These are phyloP conservation scores for Manacus vitellinus DNA, from an alignment of 2,113 vertebrate species.

Conservation along the genomic window DNA sequence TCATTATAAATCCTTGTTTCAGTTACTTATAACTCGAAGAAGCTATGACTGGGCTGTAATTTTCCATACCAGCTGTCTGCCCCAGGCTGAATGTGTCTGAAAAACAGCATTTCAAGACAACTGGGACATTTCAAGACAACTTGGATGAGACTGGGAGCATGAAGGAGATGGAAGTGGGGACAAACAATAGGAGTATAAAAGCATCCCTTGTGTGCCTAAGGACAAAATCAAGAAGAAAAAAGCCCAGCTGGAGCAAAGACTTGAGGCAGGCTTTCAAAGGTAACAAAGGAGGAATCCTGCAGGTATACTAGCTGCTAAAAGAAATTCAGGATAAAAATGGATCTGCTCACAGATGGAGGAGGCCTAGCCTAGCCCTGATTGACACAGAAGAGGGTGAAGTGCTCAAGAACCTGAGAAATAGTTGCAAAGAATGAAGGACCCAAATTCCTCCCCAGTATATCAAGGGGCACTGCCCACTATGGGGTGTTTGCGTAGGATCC, in stretches of 20 bases:
- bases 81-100: not conserved
- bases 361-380: not conserved
- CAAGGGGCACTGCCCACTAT: not conserved
- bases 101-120: not conserved
- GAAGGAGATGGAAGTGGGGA: not conserved
- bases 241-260: not conserved
- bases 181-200: not conserved
- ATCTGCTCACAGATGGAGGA: not conserved
- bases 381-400: not conserved
- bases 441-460: not conserved
- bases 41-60: not conserved
- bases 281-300: not conserved
- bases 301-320: not conserved
- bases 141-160: not conserved
- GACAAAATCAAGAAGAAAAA: conserved; percentile 15
- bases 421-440: not conserved
- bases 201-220: not conserved
- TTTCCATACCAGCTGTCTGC: not conserved
- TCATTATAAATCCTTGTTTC: not conserved
- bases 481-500: not conserved
- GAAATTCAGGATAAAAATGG: not conserved
- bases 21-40: not conserved
- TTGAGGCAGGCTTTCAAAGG: not conserved
- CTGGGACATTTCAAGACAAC: not conserved
- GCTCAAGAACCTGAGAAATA: not conserved